phyloP scores from a whole-genome alignment of 2,113 vertebrate genomes.

The Dermatemys mawii region DNA sequence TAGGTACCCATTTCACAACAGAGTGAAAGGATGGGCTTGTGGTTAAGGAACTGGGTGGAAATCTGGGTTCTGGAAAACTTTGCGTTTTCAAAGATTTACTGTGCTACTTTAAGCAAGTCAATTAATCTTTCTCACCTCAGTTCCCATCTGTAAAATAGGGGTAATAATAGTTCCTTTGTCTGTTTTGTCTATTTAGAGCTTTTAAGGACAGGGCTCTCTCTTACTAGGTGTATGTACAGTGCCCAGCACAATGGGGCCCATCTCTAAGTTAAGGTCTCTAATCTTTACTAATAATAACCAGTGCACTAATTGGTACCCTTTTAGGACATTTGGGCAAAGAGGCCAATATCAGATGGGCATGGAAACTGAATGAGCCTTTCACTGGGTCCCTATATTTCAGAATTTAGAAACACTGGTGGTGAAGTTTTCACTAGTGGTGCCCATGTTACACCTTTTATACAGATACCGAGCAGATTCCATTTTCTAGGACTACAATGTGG shows the following conservation, averaged over 20 bases:
- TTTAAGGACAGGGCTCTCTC: not conserved
- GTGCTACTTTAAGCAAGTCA: not conserved
- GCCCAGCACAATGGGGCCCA: not conserved
- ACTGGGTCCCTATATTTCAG: not conserved
- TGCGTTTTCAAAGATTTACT: not conserved
- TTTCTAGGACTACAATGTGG: not conserved
- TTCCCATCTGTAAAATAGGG: not conserved
- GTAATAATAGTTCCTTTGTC: not conserved
- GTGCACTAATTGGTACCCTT: not conserved
- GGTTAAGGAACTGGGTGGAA: fast-evolving
- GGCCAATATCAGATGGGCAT: not conserved
- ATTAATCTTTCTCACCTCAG: not conserved
- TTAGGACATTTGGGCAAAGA: not conserved
- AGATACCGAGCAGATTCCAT: not conserved
- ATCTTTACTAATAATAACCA: not conserved
- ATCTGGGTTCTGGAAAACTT: not conserved
- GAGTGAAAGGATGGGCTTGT: not conserved
- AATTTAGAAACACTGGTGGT: not conserved
- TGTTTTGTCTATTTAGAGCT: not conserved
- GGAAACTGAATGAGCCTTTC: not conserved
- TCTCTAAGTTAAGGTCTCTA: not conserved
- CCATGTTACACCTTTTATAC: not conserved
- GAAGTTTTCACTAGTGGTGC: not conserved
- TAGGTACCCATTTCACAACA: not conserved
- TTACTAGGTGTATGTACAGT: not conserved